A percentile compares a stretch with the other conserved stretches of the same genome.
phyloP scores from a whole-genome alignment of 1,140 invertebrate genomes.

The Schlechtendalia chinensis region DNA sequence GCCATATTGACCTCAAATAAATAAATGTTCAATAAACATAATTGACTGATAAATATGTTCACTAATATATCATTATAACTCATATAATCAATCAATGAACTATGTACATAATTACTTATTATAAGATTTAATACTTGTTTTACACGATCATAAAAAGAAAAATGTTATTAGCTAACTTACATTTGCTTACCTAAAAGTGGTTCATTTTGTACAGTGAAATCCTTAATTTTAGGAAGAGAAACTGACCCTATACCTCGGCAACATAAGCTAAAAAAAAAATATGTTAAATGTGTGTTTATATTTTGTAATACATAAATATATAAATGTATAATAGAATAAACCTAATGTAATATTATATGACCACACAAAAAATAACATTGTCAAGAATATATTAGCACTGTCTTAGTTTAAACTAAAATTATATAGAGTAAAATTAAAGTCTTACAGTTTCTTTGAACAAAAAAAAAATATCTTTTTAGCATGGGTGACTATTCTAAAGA shows the following conservation, averaged over 20 bases:
- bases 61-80: not conserved
- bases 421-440: too few relatives aligned
- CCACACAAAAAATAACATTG: too few relatives aligned
- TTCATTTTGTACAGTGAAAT: slow-evolving; percentile 77
- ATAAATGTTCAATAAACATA: slow-evolving; percentile 2
- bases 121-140: not conserved
- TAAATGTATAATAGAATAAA: too few relatives aligned
- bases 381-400: too few relatives aligned
- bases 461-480: too few relatives aligned
- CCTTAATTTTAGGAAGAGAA: slow-evolving; percentile 65
- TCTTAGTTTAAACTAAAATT: too few relatives aligned
- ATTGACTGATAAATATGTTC: slow-evolving; percentile 16
- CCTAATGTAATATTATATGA: too few relatives aligned
- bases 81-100: not conserved
- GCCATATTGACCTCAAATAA: slow-evolving; percentile 22
- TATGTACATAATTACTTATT: not conserved
- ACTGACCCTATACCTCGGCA: slow-evolving; percentile 55
- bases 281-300: not conserved
- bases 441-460: too few relatives aligned
- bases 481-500: not conserved
- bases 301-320: not conserved
- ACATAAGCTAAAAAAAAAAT: slow-evolving; percentile 50
- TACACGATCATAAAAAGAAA: not conserved
- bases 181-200: slow-evolving; percentile 63
- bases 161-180: slow-evolving; percentile 23